Percentiles rank a stretch among this genome's conserved stretches.
Conservation (phyloP, 2,888 invertebrate species). For the Ornithoptera priamus region DNA sequence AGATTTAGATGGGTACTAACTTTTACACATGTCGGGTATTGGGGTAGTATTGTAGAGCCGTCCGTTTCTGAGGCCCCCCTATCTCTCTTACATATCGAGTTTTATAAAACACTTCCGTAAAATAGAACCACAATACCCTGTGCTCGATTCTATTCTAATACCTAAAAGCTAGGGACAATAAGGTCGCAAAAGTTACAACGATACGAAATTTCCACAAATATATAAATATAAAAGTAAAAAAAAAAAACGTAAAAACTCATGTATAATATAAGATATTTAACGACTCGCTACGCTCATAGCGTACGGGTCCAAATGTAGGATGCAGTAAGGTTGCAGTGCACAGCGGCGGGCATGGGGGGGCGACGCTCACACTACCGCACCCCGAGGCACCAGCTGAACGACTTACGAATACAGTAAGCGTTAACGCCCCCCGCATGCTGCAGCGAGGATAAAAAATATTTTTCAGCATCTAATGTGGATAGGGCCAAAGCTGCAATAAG, state of each 20-base stretch:
- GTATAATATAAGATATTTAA: constrained; percentile 26
- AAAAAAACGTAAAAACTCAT: constrained; percentile 7
- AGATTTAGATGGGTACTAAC: constrained; percentile 66
- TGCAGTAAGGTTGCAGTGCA: background rate
- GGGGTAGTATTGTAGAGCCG: constrained; percentile 72
- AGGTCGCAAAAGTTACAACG: constrained; percentile 71
- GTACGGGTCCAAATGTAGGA: constrained; percentile 9
- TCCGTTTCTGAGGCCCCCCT: constrained; percentile 54
- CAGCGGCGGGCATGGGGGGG: background rate
- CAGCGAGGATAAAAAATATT: background rate
- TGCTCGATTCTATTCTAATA: constrained; percentile 74
- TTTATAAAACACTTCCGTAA: constrained; percentile 67
- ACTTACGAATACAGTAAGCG: background rate
- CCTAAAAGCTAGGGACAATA: constrained; percentile 77
- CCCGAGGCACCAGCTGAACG: too few relatives aligned
- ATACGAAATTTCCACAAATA: constrained; percentile 33
- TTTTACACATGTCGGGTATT: constrained; percentile 73
- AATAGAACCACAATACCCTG: constrained; percentile 80
- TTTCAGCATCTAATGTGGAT: background rate
- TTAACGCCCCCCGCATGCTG: background rate
- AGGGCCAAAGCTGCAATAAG: background rate
- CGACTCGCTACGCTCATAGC: constrained; percentile 27
- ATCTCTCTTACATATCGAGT: constrained; percentile 62
- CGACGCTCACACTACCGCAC: background rate
- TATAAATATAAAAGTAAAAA: constrained; percentile 11